Percentiles rank a stretch among this genome's conserved stretches.
These are phyloP conservation scores for Oncopeltus fasciatus DNA, from an alignment of 1,140 invertebrate species.

Conservation along the genomic window DNA sequence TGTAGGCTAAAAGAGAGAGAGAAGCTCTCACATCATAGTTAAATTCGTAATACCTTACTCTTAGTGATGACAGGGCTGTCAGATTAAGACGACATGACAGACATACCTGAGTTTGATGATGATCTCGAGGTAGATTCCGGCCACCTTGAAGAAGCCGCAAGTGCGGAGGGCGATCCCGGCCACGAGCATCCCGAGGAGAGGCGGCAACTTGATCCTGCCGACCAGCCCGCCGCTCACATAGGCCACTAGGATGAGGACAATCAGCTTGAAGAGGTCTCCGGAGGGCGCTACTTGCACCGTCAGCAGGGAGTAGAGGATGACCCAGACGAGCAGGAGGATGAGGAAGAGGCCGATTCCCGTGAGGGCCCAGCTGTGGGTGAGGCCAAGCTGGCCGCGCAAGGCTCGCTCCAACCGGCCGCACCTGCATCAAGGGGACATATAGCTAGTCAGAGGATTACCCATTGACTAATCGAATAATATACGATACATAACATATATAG, in stretches of 20 bases:
- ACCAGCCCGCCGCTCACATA: conserved; percentile 21
- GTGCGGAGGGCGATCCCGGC: conserved; percentile 25
- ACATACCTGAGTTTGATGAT: conserved; percentile 23
- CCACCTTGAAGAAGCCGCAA: conserved; percentile 23
- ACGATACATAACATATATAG: too few relatives aligned
- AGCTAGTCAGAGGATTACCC: too few relatives aligned
- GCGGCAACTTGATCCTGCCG: conserved; percentile 19
- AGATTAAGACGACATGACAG: too few relatives aligned
- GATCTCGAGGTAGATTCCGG: conserved; percentile 21
- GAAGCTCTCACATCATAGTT: too few relatives aligned
- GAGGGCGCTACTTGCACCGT: conserved; percentile 18
- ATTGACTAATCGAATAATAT: too few relatives aligned
- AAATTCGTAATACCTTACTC: too few relatives aligned
- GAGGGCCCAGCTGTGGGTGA: conserved; percentile 17
- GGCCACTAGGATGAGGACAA: conserved; percentile 21
- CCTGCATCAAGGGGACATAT: too few relatives aligned
- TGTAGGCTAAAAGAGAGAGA: too few relatives aligned
- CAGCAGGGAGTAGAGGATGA: conserved; percentile 19
- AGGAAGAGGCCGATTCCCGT: conserved; percentile 12
- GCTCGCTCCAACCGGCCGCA: conserved; percentile 1
- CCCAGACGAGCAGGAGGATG: conserved; percentile 15
- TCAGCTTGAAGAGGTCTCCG: conserved; percentile 23
- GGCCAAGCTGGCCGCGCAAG: conserved; percentile 6
- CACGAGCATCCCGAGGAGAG: conserved; percentile 26
- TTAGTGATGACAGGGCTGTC: too few relatives aligned